Evolutionary conservation across 2,888 invertebrate genomes (phyloP).

Genomic region (Dasysyrphus tricinctus): DNA sequence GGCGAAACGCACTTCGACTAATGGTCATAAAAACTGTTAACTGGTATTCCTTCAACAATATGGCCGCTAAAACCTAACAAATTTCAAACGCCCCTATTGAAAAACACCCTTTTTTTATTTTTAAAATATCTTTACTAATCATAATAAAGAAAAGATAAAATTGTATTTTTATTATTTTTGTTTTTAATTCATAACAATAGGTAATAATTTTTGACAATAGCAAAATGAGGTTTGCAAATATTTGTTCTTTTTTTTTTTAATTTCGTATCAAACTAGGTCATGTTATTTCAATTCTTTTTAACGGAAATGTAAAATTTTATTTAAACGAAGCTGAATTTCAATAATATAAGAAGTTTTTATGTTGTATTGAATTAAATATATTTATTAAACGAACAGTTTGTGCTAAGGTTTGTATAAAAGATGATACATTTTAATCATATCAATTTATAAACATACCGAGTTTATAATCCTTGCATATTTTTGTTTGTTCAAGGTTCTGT

Average conservation of each 20-base stretch:
- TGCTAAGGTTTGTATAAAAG: constrained; percentile 30
- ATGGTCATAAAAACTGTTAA: no score
- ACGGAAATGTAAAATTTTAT: background rate
- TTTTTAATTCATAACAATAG: constrained; percentile 10
- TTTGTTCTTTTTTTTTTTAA: background rate
- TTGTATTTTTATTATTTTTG: background rate
- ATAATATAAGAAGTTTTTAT: background rate
- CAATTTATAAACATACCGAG: constrained; percentile 35
- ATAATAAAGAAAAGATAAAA: constrained; percentile 17
- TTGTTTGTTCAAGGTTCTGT: constrained; percentile 26
- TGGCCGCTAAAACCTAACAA: no score
- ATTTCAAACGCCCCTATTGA: no score
- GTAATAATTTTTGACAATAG: background rate
- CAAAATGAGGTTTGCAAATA: background rate
- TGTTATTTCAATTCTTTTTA: background rate
- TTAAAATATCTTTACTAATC: background rate
- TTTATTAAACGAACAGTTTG: constrained; percentile 27
- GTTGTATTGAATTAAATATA: constrained; percentile 3
- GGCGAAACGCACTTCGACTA: no score
- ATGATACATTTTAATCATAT: constrained; percentile 12
- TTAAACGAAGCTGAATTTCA: background rate
- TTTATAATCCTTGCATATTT: constrained; percentile 34
- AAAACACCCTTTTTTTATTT: background rate
- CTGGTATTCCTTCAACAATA: no score
- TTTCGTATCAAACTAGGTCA: background rate